These are phyloP conservation scores for Cryptoleucopteryx plumbea DNA, from an alignment of 2,113 vertebrate species.

Conservation along the genomic window DNA sequence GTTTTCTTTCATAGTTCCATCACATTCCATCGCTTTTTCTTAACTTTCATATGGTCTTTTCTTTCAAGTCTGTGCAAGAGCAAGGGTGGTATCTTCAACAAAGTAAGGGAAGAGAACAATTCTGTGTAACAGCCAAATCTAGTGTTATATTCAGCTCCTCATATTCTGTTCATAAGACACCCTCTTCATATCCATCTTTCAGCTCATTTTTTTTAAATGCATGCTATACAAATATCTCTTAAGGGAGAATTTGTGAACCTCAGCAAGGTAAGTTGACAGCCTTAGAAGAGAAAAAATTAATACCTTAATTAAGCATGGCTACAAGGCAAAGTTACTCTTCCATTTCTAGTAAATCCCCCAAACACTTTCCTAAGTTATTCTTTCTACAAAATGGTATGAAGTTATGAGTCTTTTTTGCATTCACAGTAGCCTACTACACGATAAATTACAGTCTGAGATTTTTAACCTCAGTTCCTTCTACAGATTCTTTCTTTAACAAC, in stretches of 20 bases:
- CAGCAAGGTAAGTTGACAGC: neutral
- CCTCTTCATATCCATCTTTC: neutral
- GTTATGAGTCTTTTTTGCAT: neutral
- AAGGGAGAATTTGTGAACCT: constrained; percentile 10
- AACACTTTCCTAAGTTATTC: neutral
- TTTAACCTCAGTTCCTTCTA: neutral
- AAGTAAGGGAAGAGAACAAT: neutral
- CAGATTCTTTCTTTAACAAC: neutral
- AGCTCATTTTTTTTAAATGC: neutral
- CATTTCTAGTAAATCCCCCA: neutral
- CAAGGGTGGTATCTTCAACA: neutral
- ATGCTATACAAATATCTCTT: neutral
- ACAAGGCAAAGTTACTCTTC: constrained; percentile 20
- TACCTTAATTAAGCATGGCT: constrained; percentile 21
- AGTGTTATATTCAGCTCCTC: neutral
- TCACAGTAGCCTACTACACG: neutral
- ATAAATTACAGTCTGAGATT: neutral
- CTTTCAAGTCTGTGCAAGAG: neutral
- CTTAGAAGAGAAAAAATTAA: neutral
- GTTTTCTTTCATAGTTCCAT: neutral
- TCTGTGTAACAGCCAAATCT: neutral
- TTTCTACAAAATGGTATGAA: neutral
- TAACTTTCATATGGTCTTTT: neutral
- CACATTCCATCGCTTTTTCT: neutral
- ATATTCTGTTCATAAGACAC: neutral